Evolutionary conservation across 2,113 vertebrate species (phyloP).

Genomic region (Pipra filicauda): DNA sequence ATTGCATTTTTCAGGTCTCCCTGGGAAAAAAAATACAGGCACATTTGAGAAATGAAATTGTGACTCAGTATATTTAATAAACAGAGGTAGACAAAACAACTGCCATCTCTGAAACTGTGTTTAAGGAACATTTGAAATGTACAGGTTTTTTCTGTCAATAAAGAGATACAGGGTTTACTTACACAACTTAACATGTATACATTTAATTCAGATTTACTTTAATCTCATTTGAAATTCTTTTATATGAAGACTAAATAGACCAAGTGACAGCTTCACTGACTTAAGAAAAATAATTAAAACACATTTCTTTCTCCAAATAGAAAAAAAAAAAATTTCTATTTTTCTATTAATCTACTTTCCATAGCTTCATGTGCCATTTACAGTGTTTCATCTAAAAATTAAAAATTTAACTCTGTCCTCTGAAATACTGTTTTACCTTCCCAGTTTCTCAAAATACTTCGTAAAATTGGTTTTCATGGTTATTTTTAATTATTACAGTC

Average conservation of each 20-base stretch:
- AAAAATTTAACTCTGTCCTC: background rate
- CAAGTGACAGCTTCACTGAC: background rate
- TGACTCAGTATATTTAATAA: background rate
- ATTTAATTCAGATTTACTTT: background rate
- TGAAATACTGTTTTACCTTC: background rate
- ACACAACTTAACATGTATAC: background rate
- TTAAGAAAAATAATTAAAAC: background rate
- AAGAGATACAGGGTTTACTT: background rate
- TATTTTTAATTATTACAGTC: background rate
- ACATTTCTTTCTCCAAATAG: background rate
- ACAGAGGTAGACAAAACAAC: background rate
- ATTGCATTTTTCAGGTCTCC: constrained; percentile 90
- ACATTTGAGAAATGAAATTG: background rate
- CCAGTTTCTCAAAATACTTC: background rate
- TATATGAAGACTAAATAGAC: background rate
- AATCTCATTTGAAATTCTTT: background rate
- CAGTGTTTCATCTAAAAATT: background rate
- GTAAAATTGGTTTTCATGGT: background rate
- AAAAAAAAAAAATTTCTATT: background rate
- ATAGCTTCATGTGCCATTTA: background rate
- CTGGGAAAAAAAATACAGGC: constrained; percentile 47
- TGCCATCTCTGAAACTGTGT: background rate
- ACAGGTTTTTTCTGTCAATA: background rate
- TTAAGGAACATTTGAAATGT: background rate
- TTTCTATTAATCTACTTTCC: background rate